Evolutionary conservation across 1,140 invertebrate species (phyloP).

Genomic region (Pachyrhynchus sulphureomaculatus): DNA sequence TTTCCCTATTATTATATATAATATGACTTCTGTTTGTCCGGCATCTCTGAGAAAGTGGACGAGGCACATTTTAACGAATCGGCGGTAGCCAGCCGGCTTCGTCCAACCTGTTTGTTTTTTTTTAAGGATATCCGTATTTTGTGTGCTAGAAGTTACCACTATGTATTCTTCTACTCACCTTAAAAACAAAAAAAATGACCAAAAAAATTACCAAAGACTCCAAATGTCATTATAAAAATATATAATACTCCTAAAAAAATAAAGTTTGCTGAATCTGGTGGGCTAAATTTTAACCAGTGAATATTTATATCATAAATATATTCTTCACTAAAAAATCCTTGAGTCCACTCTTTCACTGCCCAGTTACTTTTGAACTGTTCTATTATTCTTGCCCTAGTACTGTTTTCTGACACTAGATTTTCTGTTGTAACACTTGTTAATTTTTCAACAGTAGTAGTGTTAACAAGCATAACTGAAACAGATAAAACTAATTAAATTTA

Average conservation of each 20-base stretch:
- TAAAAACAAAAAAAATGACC: conserved; percentile 65
- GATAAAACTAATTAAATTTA: too few relatives aligned
- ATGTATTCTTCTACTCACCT: too few relatives aligned
- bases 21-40: too few relatives aligned
- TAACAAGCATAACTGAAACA: too few relatives aligned
- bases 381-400: conserved; percentile 12
- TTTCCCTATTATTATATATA: too few relatives aligned
- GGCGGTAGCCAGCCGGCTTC: too few relatives aligned
- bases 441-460: too few relatives aligned
- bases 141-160: too few relatives aligned
- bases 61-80: too few relatives aligned
- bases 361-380: conserved; percentile 52
- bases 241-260: conserved; percentile 61
- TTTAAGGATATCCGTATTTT: too few relatives aligned
- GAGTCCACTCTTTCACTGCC: conserved; percentile 56
- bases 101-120: neutral
- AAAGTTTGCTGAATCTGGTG: conserved; percentile 56
- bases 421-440: too few relatives aligned
- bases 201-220: conserved; percentile 64
- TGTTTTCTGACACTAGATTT: neutral
- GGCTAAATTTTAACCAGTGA: conserved; percentile 66
- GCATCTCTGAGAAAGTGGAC: too few relatives aligned
- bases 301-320: conserved; percentile 62
- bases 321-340: conserved; percentile 57
- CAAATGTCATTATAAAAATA: conserved; percentile 59